Percentiles rank a stretch among this genome's conserved stretches.
These are phyloP conservation scores for Chrysocyon brachyurus DNA, from an alignment of 2,797 vertebrate genomes.

Conservation along the genomic window DNA sequence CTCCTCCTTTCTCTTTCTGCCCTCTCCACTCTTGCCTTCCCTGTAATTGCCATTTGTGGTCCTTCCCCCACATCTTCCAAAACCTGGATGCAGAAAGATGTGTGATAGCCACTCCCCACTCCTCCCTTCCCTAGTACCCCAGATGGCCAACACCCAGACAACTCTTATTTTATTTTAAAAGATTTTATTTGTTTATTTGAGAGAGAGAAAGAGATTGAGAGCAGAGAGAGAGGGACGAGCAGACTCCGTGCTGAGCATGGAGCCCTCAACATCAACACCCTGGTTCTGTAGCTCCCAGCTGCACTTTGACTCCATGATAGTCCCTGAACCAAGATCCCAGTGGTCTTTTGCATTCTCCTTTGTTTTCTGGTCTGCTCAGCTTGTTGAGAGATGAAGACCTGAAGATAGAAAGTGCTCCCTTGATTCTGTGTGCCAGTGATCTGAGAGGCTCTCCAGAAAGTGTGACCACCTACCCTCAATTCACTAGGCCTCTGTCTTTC, in stretches of 20 bases:
- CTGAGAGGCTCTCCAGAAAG: not conserved
- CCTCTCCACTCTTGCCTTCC: not conserved
- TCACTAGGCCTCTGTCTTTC: not conserved
- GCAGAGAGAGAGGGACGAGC: not conserved
- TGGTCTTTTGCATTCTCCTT: not conserved
- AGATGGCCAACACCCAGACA: not conserved
- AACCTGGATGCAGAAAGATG: not conserved
- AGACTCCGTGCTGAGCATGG: not conserved
- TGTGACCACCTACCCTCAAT: not conserved
- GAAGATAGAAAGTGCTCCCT: not conserved
- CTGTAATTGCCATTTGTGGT: not conserved
- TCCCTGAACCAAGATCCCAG: not conserved
- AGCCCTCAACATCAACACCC: not conserved
- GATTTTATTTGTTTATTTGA: not conserved
- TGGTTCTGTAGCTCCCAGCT: not conserved
- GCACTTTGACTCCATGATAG: not conserved
- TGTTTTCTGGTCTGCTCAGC: not conserved
- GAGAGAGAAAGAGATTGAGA: not conserved
- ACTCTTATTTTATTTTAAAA: not conserved
- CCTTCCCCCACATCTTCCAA: not conserved
- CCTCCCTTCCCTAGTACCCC: not conserved
- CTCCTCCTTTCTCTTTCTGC: not conserved
- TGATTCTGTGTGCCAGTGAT: not conserved
- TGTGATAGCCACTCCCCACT: not conserved
- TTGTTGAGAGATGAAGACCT: not conserved